Evolutionary conservation across 2,888 invertebrate genomes (phyloP).

Genomic region (Diarsia brunnea): DNA sequence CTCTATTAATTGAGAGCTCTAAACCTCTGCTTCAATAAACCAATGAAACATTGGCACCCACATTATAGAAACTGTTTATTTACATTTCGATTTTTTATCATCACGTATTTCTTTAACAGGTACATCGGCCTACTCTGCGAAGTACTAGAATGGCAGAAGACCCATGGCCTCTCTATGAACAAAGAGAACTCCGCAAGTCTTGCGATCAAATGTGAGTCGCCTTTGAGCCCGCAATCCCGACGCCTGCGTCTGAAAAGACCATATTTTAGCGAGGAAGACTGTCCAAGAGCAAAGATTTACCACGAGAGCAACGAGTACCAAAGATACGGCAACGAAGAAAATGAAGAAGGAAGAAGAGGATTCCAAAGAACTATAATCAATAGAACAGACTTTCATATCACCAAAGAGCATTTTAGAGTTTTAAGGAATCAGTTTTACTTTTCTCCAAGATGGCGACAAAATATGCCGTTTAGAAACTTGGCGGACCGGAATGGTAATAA

Average conservation of each 20-base stretch:
- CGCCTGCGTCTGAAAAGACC: slow-evolving; percentile 82
- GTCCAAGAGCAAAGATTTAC: slow-evolving; percentile 75
- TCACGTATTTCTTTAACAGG: slow-evolving; percentile 78
- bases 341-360: slow-evolving; percentile 79
- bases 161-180: slow-evolving; percentile 84
- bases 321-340: slow-evolving; percentile 84
- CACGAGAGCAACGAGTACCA: slow-evolving; percentile 74
- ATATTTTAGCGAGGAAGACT: slow-evolving; percentile 79
- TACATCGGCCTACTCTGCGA: slow-evolving; percentile 97
- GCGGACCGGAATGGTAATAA: slow-evolving; percentile 92
- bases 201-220: slow-evolving; percentile 90
- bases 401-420: slow-evolving; percentile 83
- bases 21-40: no score
- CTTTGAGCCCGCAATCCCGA: slow-evolving; percentile 82
- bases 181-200: slow-evolving; percentile 85
- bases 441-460: slow-evolving; percentile 84
- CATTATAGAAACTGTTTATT: no score
- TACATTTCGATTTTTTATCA: no score
- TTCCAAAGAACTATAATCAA: slow-evolving; percentile 71
- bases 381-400: slow-evolving; percentile 79
- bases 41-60: no score
- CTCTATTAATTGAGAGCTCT: no score
- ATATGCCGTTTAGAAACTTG: slow-evolving; percentile 87
- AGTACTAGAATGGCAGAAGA: slow-evolving; percentile 97
- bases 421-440: slow-evolving; percentile 84